Percentiles rank a stretch among this genome's conserved stretches.
phyloP scores from a whole-genome alignment of 1,140 invertebrate genomes.

The Diorhabda elongata region DNA sequence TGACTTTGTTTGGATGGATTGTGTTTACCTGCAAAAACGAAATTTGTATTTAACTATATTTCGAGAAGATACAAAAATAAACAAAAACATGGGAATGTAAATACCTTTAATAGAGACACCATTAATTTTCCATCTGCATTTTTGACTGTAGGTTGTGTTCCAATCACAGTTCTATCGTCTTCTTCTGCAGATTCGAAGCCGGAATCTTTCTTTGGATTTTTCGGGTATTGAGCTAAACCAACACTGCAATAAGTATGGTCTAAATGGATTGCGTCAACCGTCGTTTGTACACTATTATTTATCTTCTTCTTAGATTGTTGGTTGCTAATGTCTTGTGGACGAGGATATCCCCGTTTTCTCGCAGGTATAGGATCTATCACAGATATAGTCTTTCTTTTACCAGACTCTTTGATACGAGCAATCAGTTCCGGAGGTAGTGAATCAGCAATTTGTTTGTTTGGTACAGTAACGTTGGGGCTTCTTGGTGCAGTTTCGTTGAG shows the following conservation, averaged over 20 bases:
- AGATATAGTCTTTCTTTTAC: constrained; percentile 40
- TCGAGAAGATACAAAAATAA: too few species aligned
- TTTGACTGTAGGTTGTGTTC: constrained; percentile 40
- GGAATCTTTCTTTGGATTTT: constrained; percentile 36
- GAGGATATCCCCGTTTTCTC: constrained; percentile 21
- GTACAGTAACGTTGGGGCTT: neutral
- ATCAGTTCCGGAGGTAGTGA: constrained; percentile 39
- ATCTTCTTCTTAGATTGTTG: constrained; percentile 9
- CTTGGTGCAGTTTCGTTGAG: constrained; percentile 4
- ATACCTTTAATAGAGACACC: constrained; percentile 44
- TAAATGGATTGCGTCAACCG: constrained; percentile 24
- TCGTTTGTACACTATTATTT: neutral
- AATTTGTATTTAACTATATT: constrained; percentile 18
- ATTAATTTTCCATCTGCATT: constrained; percentile 43
- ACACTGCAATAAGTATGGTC: constrained; percentile 42
- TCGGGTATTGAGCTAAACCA: constrained; percentile 17
- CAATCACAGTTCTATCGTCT: constrained; percentile 34
- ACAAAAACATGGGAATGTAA: neutral
- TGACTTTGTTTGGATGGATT: constrained; percentile 21
- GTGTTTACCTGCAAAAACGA: constrained; percentile 30
- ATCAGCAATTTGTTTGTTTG: constrained; percentile 36
- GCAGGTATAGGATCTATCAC: constrained; percentile 40
- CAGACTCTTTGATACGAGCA: constrained; percentile 37
- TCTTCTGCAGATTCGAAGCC: constrained; percentile 40
- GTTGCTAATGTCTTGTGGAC: constrained; percentile 3